A percentile compares a stretch with the other conserved stretches of the same genome.
Evolutionary conservation across 2,888 invertebrate genomes (phyloP).

Genomic region (Hypomecis atomaria): DNA sequence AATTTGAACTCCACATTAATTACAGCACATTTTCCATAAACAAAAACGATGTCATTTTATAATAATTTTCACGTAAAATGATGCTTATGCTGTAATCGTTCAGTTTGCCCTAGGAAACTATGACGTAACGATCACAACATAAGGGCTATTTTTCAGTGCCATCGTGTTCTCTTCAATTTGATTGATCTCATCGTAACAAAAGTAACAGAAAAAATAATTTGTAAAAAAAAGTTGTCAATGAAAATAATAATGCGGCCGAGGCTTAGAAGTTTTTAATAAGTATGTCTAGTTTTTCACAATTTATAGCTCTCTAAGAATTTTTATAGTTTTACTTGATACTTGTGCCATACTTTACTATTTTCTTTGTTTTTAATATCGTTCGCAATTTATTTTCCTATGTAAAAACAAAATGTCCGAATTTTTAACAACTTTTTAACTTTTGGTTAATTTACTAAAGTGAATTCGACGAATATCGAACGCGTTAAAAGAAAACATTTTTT

Average conservation of each 20-base stretch:
- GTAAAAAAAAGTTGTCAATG: neutral
- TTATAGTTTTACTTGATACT: slow-evolving; percentile 30
- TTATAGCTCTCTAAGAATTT: slow-evolving; percentile 36
- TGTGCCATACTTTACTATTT: slow-evolving; percentile 39
- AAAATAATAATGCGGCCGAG: slow-evolving; percentile 16
- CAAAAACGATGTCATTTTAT: too few species aligned
- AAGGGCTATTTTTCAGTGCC: neutral
- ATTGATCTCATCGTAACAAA: neutral
- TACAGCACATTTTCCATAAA: neutral
- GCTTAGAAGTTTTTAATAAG: slow-evolving; percentile 25
- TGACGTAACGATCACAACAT: neutral
- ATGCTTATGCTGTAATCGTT: too few species aligned
- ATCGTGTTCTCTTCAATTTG: too few species aligned
- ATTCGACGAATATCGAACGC: too few species aligned
- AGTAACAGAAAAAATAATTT: slow-evolving; percentile 3
- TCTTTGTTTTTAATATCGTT: slow-evolving; percentile 25
- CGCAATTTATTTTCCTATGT: slow-evolving; percentile 2
- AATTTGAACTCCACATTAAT: neutral
- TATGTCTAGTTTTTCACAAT: slow-evolving; percentile 36
- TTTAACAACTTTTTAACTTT: too few species aligned
- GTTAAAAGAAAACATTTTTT: too few species aligned
- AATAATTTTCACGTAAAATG: too few species aligned
- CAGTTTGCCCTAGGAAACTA: neutral
- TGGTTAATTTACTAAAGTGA: too few species aligned
- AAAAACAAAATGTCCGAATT: neutral